Evolutionary conservation across 2,797 vertebrate genomes (phyloP), one percentile per base, ranked within the genome.

Genomic region (Sciurus carolinensis): DNA sequence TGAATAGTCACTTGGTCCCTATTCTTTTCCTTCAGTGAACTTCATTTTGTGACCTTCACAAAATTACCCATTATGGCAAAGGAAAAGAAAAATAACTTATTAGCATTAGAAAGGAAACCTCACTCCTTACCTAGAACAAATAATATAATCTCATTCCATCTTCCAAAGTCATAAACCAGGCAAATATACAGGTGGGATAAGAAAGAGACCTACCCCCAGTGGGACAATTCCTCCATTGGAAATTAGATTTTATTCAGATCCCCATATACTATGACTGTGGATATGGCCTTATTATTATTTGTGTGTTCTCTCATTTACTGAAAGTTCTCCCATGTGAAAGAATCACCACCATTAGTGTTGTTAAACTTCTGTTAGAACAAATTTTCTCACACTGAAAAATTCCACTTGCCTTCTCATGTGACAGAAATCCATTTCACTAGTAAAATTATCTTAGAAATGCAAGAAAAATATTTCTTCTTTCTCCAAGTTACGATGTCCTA

Each of bases 11-110:
- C 17, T 92, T 47, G 24, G 47, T 83, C 50, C 92, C 17, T 52
- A 36, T 5, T 90, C n/a, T 75, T 64, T 92, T 30, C 17, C 33
- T 86, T n/a, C 59, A 22, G 54, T 54, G 7, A 92, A 77, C 76
- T 79, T 50, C 59, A 59, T 79, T 75, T 17, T 90, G 50, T 20
- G n/a, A 89, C 50, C 66, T 95, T 94, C 26, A 73, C 3, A 73
- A 73, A 26, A 87, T 57, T 92, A 90, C 13, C 3, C n/a, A 73
- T 90, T 22, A 87, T 30, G 28, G 42, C 26, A n/a, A 75, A 83
- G 72, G 30, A 57, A 39, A 85, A 39, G 0, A 71, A 76, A 79
- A 79, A 89, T 54, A 28, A 73, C 24, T 52, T 30, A 28, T 47
- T 44, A 73, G 64, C 39, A 52, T 50, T 88, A 9, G 59, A 79